Evolutionary conservation across 2,888 invertebrate species (phyloP), one percentile per base, ranked within the genome.

Genomic region (Lapara coniferarum): DNA sequence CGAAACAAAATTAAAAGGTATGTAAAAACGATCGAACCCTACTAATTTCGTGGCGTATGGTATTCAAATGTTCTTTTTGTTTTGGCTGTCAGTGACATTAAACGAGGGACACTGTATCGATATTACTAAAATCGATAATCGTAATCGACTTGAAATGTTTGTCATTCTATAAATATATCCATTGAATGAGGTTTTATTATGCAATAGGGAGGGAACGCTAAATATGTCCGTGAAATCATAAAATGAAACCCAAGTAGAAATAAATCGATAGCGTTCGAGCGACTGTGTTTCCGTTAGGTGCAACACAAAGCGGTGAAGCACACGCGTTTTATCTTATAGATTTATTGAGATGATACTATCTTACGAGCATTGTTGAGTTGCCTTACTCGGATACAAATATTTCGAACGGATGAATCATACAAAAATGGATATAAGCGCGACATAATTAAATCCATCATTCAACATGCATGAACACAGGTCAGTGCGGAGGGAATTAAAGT

Each of bases 1-100:
- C 89, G 89, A 91, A 93, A 93, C 89, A 92, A 93, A 93, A 93
- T 92, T 91, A 93, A 93, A 93, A 92, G 87, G 90, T 88, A 89
- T 83, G 90, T 90, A 89, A 91, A 91, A 90, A 90, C 86, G 86
- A 88, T 90, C 89, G 89, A 89, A 86, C 86, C 86, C 83, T 81
- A 91, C 92, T 93, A 93, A 93, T 93, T 93, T 91, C 83, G 92
- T 91, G 90, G 87, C 85, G 91, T 90, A 89, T 89, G 91, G 88
- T 84, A 85, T 89, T 87, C 66, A 16, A 19, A 66, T 71, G 68
- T 74, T 80, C 71, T 80, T 82, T 83, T 83, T 81, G 79, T 83
- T 78, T 75, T 51, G 44, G 71, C 69, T 74, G 76, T 77, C 76
- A 73, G 75, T 63, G 19, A 49, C 63, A 63, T 63, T 63, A 63